These are phyloP conservation scores for Perccottus glenii DNA, from an alignment of 2,113 vertebrate genomes.

Conservation along the genomic window DNA sequence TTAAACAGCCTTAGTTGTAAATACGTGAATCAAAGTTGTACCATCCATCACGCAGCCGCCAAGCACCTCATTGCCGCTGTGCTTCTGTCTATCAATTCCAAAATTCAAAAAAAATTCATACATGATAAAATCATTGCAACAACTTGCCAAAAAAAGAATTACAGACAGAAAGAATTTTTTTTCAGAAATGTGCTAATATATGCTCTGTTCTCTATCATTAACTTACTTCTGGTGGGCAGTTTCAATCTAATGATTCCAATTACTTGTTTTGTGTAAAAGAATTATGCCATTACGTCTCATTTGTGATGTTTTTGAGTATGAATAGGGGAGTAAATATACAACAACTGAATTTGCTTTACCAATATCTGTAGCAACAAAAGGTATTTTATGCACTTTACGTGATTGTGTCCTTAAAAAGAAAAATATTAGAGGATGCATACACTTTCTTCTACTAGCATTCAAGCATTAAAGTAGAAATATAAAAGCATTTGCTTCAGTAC, in stretches of 20 bases:
- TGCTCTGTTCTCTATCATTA: constrained; percentile 16
- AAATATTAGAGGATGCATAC: too few relatives aligned
- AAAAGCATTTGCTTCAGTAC: neutral
- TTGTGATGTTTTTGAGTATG: neutral
- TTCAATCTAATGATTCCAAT: neutral
- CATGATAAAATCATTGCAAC: constrained; percentile 27
- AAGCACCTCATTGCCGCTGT: neutral
- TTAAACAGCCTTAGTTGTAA: constrained; percentile 13
- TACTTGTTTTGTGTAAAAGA: neutral
- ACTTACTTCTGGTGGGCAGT: neutral
- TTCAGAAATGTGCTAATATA: constrained; percentile 46
- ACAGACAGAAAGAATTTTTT: constrained; percentile 36
- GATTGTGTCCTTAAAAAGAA: too few relatives aligned
- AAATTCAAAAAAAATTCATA: constrained; percentile 16
- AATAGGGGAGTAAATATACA: neutral
- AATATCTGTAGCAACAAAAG: too few relatives aligned
- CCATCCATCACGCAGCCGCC: constrained; percentile 15
- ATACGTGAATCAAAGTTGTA: constrained; percentile 19
- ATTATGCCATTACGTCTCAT: neutral
- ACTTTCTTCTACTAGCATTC: too few relatives aligned
- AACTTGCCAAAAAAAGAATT: constrained; percentile 37
- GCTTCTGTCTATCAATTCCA: constrained; percentile 13
- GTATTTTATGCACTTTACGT: too few relatives aligned
- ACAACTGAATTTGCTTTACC: too few relatives aligned
- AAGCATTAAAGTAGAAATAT: too few relatives aligned